Base-by-base conservation (phyloP, 1,140 invertebrate genomes). In the Cepaea nemoralis region DNA sequence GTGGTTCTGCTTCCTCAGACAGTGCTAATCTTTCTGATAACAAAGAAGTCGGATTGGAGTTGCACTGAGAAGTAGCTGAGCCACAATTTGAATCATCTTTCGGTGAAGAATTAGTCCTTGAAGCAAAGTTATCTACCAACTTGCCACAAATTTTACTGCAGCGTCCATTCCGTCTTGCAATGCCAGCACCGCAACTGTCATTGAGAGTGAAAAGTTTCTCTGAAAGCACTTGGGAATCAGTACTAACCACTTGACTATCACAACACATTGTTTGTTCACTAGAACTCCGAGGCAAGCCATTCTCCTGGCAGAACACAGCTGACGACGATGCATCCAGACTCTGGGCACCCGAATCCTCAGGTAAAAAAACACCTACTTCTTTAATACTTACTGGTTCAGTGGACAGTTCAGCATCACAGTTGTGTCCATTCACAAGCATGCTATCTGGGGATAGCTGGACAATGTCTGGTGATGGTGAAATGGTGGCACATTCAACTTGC, bases 331-430 rank as follows among this genome's bases (percentile, higher is more conserved):
- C 22, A 24, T 42, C 19, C 35, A 70, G 69, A n/a, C 22, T 42
- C 69, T 40, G 5, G 6, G 59, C 59, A 5, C 10, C 74, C 50
- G 67, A 70, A 70, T 82, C 76, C 1, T 78, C 70, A 35, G 77
- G 63, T 63, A 78, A 74, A 59, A 55, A 69, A 35, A 80, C 48
- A 10, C 71, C 78, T 73, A 77, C 37, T 22, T 82, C 81, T 0
- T 69, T 71, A 40, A 42, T 78, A 31, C 76, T 81, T 55, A 2
- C n/a, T 14, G 50, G 19, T 55, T 10, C 2, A 48, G 80, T 31
- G 27, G 59, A 31, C 10, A 31, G 59, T 22, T 12, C 22, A 63
- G n/a, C 16, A 31, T 31, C 27, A 55, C 50, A 55, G 27, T 63
- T 2, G 6, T 31, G 59, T 10, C 59, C 59, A 63, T 63, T 63